phyloP scores from a whole-genome alignment of 2,797 vertebrate genomes.

The Spinus pinus region DNA sequence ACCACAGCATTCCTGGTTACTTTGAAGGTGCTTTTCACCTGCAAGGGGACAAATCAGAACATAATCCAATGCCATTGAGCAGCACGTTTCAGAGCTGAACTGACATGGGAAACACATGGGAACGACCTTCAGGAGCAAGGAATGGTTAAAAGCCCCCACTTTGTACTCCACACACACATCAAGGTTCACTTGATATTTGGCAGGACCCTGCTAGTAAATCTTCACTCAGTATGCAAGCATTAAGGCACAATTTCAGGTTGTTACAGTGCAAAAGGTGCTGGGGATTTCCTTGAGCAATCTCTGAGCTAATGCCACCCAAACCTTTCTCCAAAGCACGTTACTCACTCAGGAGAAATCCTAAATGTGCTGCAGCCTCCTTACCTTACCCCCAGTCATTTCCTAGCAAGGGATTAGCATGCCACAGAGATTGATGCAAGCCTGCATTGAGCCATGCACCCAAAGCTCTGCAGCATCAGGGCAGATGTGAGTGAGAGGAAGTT shows the following conservation, averaged over 20 bases:
- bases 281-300: not conserved
- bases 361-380: not conserved
- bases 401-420: not conserved
- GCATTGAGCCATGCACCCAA: not conserved
- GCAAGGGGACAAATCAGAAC: not conserved
- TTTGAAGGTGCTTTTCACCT: not conserved
- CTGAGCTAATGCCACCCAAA: not conserved
- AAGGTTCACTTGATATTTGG: not conserved
- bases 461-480: not conserved
- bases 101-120: not conserved
- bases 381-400: not conserved
- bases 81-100: not conserved
- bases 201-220: not conserved
- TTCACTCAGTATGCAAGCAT: not conserved
- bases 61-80: not conserved
- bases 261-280: not conserved
- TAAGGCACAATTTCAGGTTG: not conserved
- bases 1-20: not conserved
- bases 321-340: not conserved
- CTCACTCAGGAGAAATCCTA: not conserved
- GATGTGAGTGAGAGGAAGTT: not conserved
- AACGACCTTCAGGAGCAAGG: not conserved
- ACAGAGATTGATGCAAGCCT: not conserved
- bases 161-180: not conserved
- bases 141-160: not conserved